Conservation (phyloP, 2,113 vertebrate genomes). For the Apus apus region DNA sequence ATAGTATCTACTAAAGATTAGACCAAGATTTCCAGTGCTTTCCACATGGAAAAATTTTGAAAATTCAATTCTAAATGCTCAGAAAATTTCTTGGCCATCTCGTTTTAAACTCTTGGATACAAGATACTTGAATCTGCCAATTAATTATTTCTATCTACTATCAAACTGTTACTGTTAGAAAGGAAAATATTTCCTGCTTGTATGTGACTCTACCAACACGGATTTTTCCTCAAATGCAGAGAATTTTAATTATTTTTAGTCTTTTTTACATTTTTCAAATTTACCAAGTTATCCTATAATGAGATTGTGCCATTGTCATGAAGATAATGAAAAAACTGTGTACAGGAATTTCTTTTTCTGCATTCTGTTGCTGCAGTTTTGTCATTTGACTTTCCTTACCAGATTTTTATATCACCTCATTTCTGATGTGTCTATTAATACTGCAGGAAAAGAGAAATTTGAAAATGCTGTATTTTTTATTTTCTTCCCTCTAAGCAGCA, state of each 20-base stretch:
- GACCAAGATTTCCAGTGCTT: not conserved
- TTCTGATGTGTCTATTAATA: not conserved
- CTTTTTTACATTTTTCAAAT: not conserved
- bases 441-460: not conserved
- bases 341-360: not conserved
- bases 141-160: not conserved
- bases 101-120: not conserved
- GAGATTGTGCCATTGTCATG: not conserved
- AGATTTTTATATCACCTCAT: not conserved
- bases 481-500: not conserved
- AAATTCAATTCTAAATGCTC: not conserved
- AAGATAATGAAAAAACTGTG: not conserved
- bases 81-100: not conserved
- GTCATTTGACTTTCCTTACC: not conserved
- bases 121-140: not conserved
- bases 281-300: not conserved
- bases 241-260: not conserved
- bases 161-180: not conserved
- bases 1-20: not conserved
- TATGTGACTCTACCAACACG: not conserved
- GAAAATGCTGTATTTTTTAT: not conserved
- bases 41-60: not conserved
- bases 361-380: not conserved
- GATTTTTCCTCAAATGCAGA: not conserved
- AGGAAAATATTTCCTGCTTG: not conserved